phyloP scores from a whole-genome alignment of 2,113 vertebrate genomes.

The Nesogale talazaci region DNA sequence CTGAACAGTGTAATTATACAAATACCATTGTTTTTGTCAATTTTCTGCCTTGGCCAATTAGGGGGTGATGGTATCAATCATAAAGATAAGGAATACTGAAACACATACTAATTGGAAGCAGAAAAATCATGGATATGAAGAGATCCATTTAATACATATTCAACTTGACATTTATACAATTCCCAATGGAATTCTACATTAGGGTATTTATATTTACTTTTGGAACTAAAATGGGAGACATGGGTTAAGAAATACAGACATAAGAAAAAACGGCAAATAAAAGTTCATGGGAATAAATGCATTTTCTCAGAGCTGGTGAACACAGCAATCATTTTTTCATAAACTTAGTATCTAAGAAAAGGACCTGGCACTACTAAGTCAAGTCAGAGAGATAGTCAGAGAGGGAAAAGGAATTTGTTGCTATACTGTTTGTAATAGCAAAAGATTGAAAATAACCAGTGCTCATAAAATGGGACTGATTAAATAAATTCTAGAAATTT shows the following conservation, averaged over 20 bases:
- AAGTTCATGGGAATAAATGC: neutral
- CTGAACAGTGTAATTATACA: neutral
- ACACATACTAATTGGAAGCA: neutral
- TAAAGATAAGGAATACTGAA: neutral
- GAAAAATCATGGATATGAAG: neutral
- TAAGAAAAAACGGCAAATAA: neutral
- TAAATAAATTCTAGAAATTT: no score
- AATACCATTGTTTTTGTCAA: neutral
- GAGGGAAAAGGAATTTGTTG: neutral
- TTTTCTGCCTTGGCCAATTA: neutral
- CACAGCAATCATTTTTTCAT: neutral
- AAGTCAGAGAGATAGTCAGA: neutral
- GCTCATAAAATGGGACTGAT: no score
- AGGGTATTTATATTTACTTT: neutral
- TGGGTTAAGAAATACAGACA: neutral
- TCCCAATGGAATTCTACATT: no score
- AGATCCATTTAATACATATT: neutral
- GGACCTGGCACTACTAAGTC: neutral
- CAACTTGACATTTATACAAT: neutral
- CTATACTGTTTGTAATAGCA: no score
- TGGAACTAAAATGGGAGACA: neutral
- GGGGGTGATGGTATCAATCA: neutral
- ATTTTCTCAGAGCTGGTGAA: neutral
- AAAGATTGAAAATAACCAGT: no score
- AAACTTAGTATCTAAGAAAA: conserved; percentile 1